Percentiles rank a stretch among this genome's conserved stretches.
Conservation (phyloP, 2,113 vertebrate genomes). For the Colius striatus region DNA sequence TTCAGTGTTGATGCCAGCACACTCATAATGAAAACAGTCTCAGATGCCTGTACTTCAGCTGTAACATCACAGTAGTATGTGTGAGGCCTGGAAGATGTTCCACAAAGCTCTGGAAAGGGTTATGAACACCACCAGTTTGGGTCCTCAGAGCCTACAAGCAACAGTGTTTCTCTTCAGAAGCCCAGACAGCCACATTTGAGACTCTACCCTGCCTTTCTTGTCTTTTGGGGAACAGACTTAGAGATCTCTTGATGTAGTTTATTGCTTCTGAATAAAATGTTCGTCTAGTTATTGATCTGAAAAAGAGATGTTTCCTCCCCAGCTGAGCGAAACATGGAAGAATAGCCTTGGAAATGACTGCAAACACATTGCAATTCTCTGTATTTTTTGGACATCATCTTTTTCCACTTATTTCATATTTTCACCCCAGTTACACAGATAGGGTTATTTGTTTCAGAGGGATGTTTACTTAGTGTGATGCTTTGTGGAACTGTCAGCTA, state of each 20-base stretch:
- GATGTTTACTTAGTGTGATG: not conserved
- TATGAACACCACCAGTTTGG: not conserved
- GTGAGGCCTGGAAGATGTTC: not conserved
- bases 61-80: rapidly evolving
- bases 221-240: not conserved
- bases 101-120: not conserved
- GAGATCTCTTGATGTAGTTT: not conserved
- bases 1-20: not conserved
- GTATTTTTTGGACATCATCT: not conserved
- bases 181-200: not conserved
- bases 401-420: not conserved
- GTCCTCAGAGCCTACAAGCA: not conserved
- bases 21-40: not conserved
- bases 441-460: not conserved
- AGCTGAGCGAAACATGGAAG: not conserved
- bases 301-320: not conserved
- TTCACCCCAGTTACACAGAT: not conserved
- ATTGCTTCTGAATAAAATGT: not conserved
- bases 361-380: not conserved
- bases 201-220: not conserved
- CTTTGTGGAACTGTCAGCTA: conserved; percentile 6
- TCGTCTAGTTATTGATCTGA: not conserved
- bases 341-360: not conserved
- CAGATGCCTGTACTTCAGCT: not conserved
- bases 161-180: not conserved